Percentiles rank a stretch among this genome's conserved stretches.
phyloP scores from a whole-genome alignment of 2,888 invertebrate species.

The Lymantria dispar region DNA sequence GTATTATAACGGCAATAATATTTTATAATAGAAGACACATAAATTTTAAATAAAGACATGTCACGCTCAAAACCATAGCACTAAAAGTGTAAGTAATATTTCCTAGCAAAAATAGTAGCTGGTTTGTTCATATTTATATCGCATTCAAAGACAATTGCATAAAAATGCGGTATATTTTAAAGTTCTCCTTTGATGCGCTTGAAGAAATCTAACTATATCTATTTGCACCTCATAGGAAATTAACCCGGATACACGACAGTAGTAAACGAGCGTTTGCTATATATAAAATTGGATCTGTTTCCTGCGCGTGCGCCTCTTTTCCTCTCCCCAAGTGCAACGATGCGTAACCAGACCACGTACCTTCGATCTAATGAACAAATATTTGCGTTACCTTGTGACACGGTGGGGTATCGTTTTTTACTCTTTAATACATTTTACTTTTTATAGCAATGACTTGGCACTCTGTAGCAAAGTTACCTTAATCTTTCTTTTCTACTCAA shows the following conservation, averaged over 20 bases:
- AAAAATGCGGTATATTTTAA: background rate
- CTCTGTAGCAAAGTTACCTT: conserved; percentile 6
- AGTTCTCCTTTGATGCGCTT: conserved; percentile 4
- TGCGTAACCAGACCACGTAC: conserved; percentile 51
- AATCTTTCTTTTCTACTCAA: conserved; percentile 10
- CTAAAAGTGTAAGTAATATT: too few relatives aligned
- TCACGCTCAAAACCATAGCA: too few relatives aligned
- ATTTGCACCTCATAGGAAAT: conserved; percentile 34
- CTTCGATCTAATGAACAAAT: conserved; percentile 60
- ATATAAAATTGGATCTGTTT: conserved; percentile 46
- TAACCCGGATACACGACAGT: conserved; percentile 44
- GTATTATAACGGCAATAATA: too few relatives aligned
- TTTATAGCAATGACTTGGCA: conserved; percentile 29
- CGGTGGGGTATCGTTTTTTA: conserved; percentile 42
- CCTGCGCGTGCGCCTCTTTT: conserved; percentile 38
- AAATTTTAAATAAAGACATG: too few relatives aligned
- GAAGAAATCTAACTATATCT: conserved; percentile 7
- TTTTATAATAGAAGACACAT: too few relatives aligned
- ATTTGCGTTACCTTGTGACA: conserved; percentile 50
- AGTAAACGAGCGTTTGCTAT: conserved; percentile 35
- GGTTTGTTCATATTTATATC: background rate
- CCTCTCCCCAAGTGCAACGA: conserved; percentile 28
- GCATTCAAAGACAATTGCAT: background rate
- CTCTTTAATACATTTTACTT: conserved; percentile 40
- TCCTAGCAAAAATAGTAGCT: too few relatives aligned